phyloP scores from a whole-genome alignment of 2,113 vertebrate species.

The Dendropsophus ebraccatus region DNA sequence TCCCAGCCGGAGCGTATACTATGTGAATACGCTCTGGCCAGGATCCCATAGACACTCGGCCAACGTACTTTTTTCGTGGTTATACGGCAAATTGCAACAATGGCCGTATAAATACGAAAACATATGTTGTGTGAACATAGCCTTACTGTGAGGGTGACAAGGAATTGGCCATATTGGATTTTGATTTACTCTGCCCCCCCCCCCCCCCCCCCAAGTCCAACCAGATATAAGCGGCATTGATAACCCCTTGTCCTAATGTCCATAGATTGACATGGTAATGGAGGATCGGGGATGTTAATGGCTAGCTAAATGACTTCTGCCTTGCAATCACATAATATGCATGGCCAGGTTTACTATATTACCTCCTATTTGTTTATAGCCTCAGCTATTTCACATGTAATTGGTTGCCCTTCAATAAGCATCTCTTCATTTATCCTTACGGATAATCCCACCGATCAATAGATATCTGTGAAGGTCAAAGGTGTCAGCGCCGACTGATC shows the following conservation, averaged over 20 bases:
- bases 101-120: too few relatives aligned
- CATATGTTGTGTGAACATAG: too few relatives aligned
- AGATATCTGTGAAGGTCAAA: conserved; percentile 13
- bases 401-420: background rate
- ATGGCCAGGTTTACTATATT: background rate
- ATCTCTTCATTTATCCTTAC: background rate
- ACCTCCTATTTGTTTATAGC: background rate
- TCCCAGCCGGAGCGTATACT: too few relatives aligned
- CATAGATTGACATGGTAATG: background rate
- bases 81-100: too few relatives aligned
- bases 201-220: background rate
- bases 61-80: too few relatives aligned
- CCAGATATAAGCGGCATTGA: background rate
- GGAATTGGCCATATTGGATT: too few relatives aligned
- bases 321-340: background rate
- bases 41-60: too few relatives aligned
- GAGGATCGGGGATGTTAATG: background rate
- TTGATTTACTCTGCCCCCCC: too few relatives aligned
- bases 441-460: conserved; percentile 5
- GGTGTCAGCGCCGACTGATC: background rate
- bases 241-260: background rate
- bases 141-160: too few relatives aligned
- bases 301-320: background rate
- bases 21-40: too few relatives aligned
- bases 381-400: background rate